Base-by-base conservation (phyloP, 1,140 invertebrate species). In the Oreohelix idahoensis region DNA sequence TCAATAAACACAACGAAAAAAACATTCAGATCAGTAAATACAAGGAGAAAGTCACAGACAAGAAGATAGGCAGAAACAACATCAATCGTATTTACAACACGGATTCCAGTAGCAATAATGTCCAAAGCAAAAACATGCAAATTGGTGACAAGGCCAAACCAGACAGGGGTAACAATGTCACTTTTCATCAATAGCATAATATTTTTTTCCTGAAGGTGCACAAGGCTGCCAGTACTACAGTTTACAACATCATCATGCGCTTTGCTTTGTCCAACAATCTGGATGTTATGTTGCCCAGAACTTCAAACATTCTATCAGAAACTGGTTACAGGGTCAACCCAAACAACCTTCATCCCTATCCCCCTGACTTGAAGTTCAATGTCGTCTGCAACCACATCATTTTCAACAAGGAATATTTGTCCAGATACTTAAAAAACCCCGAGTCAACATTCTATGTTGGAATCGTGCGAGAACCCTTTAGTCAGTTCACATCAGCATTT, bases 401-500 rank as follows among this genome's bases (percentile, higher is more conserved):
- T 10, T 90, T 86, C 76, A 87, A 88, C 66, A 85, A 83, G 53
- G 23, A 71, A 0, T 79, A 84, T 2, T 86, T 90, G 32, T 63
- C 75, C 5, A 36, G 17, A 17, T 85, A 84, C 36, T 58, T 91
- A 15, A 87, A 86, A 26, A 71, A 51, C 26, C 73, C 73, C 8
- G 39, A 76, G 5, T 85, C 87, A 51, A 88, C 88, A 26, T 70
- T 87, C 20, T 90, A 90, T 49, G 84, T 91, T 23, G 87, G 86
- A 20, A 89, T 87, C 36, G 63, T 90, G 0, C 85, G 89, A n/a
- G 84, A 91, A 45, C 89, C 89, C 0, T 88, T 89, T 66, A 38
- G 83, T 1, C 87, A 89, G 29, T 89, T 91, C 66, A 75, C 85
- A n/a, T 91, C 89, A 69, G 86, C 51, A 45, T 91, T 85, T 49